Base-by-base conservation (phyloP, 2,888 invertebrate species). In the Chromoteleia sp. region DNA sequence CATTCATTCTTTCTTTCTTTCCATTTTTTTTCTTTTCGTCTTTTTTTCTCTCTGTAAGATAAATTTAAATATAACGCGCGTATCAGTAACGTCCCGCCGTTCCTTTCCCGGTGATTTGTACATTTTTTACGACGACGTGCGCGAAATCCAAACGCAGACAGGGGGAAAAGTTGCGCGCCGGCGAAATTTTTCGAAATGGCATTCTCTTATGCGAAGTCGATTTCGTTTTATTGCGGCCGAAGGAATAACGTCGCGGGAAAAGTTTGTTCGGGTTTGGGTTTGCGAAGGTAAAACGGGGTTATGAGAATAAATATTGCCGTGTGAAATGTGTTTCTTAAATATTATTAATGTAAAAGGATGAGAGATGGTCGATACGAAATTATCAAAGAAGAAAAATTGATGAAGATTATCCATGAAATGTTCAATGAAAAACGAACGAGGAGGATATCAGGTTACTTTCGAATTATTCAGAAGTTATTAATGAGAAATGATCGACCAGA, bases 81-180 rank as follows among this genome's bases (percentile, higher is more conserved):
- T n/a, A 30, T 56, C 45, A 12, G n/a, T 61, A 17, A 10, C 48
- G 10, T 10, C n/a, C 4, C n/a, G 2, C 29, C 61, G 52, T 33
- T 45, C 39, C 65, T 65, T 61, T 54, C 58, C 39, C 52, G 19
- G 56, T 67, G 52, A 59, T 59, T 75, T 67, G 67, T 67, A 30
- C 75, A 50, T 33, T 58, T 67, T 75, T 75, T 58, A 75, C 29
- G 39, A 39, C 41, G 17, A 67, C 58, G 75, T 67, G 75, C 59
- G 41, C 67, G 52, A 58, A 67, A 67, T 67, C 15, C 63, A 52
- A 67, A 74, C 52, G 15, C 54, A 10, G 36, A 56, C 48, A 39
- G 41, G 39, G 56, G 63, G 17, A 8, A 25, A 54, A 61, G 59
- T 71, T 59, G 52, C 71, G 52, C 33, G 45, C 33, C 48, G 43